Evolutionary conservation across 2,797 vertebrate genomes (phyloP).

Genomic region (Petrocephalus sullivani): DNA sequence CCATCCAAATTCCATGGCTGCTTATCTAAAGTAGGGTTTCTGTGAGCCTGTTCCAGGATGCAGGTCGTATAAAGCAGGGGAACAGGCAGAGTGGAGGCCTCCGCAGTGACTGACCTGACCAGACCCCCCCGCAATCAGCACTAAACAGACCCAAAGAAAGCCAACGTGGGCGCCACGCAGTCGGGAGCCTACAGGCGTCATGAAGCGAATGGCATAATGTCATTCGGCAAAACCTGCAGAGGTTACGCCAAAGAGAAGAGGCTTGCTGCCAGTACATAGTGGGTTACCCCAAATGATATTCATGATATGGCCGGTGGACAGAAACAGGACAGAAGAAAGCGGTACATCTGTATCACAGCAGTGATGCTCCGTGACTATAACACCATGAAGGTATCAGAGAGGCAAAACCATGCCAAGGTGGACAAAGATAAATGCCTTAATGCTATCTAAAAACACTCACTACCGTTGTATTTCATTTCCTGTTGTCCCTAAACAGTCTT

Average conservation of each 20-base stretch:
- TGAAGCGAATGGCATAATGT: not conserved
- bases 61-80: not conserved
- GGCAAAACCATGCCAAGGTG: too few species aligned
- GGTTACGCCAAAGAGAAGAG: not conserved
- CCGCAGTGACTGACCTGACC: not conserved
- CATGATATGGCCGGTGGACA: not conserved
- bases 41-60: not conserved
- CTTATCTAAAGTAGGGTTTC: not conserved
- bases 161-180: not conserved
- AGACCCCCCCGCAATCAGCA: not conserved
- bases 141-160: not conserved
- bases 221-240: not conserved
- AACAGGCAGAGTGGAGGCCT: not conserved
- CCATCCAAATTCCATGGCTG: not conserved
- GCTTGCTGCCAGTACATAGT: not conserved
- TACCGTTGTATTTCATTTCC: not conserved
- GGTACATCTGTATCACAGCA: not conserved
- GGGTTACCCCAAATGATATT: not conserved
- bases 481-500: not conserved
- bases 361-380: not conserved
- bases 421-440: too few species aligned
- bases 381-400: too few species aligned
- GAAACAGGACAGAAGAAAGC: too few species aligned
- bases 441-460: not conserved
- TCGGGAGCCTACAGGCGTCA: not conserved